A percentile compares a stretch with the other conserved stretches of the same genome.
phyloP scores from a whole-genome alignment of 2,888 invertebrate species.

The Ectemnius lituratus region DNA sequence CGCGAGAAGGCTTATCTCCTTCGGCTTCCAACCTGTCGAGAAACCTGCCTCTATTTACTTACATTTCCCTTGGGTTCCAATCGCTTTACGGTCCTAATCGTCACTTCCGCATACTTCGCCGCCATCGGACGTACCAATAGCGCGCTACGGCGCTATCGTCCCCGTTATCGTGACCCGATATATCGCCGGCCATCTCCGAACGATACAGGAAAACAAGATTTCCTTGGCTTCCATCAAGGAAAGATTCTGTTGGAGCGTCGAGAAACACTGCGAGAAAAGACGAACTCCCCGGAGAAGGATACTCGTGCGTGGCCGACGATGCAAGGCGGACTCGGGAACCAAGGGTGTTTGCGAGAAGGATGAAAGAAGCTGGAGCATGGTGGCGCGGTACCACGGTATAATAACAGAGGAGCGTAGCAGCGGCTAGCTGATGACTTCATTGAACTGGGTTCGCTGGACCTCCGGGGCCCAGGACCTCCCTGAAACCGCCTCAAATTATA shows the following conservation, averaged over 20 bases:
- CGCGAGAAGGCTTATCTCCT: constrained; percentile 47
- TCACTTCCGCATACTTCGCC: constrained; percentile 55
- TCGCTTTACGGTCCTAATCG: constrained; percentile 58
- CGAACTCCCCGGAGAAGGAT: too few species aligned
- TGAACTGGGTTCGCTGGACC: constrained; percentile 69
- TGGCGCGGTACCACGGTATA: constrained; percentile 77
- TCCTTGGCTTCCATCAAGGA: constrained; percentile 4
- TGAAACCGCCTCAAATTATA: constrained; percentile 78
- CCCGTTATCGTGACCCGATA: constrained; percentile 41
- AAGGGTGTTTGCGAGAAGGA: constrained; percentile 32
- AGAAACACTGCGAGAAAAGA: too few species aligned
- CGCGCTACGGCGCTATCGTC: constrained; percentile 42
- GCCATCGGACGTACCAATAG: constrained; percentile 19
- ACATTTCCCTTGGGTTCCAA: constrained; percentile 48
- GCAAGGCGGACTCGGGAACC: too few species aligned
- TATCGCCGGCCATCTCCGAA: constrained; percentile 4
- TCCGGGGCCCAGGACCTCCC: constrained; percentile 75
- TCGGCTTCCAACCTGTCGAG: constrained; percentile 57
- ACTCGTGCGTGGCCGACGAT: too few species aligned
- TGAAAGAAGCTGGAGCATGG: constrained; percentile 65
- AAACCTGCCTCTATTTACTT: constrained; percentile 59
- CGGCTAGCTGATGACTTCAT: constrained; percentile 78
- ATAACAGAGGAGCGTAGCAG: constrained; percentile 75
- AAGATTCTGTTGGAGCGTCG: too few species aligned
- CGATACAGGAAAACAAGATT: constrained; percentile 29